phyloP scores from a whole-genome alignment of 2,888 invertebrate species.

The Sialis fuliginosa region DNA sequence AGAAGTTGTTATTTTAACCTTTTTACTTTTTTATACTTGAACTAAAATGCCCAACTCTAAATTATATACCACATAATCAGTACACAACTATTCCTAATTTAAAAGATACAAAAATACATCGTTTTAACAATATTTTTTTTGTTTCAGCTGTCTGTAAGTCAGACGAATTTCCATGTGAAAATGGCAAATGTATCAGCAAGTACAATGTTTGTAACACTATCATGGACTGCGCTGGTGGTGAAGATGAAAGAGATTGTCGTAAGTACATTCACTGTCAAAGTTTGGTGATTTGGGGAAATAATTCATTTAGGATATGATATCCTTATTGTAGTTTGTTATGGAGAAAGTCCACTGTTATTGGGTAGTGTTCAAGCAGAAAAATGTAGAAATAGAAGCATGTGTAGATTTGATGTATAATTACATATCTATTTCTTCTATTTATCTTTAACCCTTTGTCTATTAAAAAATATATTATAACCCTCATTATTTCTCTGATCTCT shows the following conservation, averaged over 20 bases:
- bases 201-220: constrained; percentile 31
- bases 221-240: constrained; percentile 61
- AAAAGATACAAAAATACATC: not conserved
- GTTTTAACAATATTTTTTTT: not conserved
- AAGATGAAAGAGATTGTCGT: constrained; percentile 67
- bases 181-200: constrained; percentile 32
- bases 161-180: constrained; percentile 33
- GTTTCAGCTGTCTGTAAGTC: not conserved
- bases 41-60: too few species aligned
- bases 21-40: too few species aligned
- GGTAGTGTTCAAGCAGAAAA: too few species aligned
- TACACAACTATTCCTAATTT: too few species aligned
- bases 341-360: too few species aligned
- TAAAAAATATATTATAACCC: too few species aligned
- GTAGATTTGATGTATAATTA: not conserved
- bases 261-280: constrained; percentile 21
- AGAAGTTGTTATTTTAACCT: too few species aligned
- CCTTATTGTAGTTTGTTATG: too few species aligned
- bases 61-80: too few species aligned
- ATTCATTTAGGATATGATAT: too few species aligned
- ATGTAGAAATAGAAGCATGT: not conserved
- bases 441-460: too few species aligned
- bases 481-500: too few species aligned
- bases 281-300: not conserved
- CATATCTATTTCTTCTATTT: not conserved